Conservation (phyloP, 2,113 vertebrate genomes). For the human (Homo sapiens) region DNA sequence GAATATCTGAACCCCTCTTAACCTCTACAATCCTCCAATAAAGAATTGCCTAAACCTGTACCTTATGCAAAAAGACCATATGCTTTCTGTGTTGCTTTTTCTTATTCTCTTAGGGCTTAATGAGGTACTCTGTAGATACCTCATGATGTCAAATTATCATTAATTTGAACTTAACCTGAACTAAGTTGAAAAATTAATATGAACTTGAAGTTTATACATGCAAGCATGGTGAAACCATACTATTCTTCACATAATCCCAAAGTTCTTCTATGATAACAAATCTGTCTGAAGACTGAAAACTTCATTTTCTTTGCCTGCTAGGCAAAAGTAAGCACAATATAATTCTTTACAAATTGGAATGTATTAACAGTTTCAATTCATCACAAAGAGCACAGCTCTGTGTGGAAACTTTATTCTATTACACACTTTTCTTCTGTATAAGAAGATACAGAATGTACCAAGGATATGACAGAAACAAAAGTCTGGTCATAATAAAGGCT, state of each 20-base stretch:
- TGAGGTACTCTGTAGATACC: neutral
- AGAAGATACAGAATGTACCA: neutral
- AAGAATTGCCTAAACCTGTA: neutral
- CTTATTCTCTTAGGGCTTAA: neutral
- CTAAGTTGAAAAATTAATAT: neutral
- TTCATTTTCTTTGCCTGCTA: slow-evolving; percentile 19
- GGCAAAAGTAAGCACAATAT: neutral
- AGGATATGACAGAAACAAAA: neutral
- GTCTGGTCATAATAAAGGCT: neutral
- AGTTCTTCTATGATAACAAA: neutral
- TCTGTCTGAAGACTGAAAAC: neutral
- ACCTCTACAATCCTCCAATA: neutral
- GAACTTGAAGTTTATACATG: neutral
- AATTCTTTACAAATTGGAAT: neutral
- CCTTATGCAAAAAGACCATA: neutral
- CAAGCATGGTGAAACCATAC: neutral
- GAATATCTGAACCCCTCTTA: neutral
- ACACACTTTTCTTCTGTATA: neutral
- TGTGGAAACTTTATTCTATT: neutral
- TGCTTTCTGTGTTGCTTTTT: neutral
- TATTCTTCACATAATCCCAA: neutral
- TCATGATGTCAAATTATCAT: neutral
- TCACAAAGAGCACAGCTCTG: neutral
- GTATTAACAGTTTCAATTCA: neutral
- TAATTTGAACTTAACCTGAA: neutral